These are phyloP conservation scores for Watsonalla cultraria DNA, from an alignment of 2,888 invertebrate species.

Conservation along the genomic window DNA sequence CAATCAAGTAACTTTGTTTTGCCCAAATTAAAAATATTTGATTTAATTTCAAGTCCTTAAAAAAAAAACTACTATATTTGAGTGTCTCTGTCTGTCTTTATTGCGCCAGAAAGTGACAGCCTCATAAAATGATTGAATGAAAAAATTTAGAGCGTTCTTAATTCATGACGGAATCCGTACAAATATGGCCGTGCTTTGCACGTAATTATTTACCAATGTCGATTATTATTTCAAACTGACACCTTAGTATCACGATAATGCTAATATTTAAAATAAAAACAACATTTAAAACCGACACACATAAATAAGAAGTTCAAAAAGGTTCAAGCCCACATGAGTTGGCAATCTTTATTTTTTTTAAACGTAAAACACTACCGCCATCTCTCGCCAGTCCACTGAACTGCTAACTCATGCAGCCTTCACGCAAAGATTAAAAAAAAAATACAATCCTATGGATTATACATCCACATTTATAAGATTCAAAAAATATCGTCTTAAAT, in stretches of 20 bases:
- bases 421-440: constrained; percentile 38
- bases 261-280: constrained; percentile 23
- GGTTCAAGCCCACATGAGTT: background rate
- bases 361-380: background rate
- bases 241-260: constrained; percentile 49
- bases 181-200: constrained; percentile 2
- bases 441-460: constrained; percentile 6
- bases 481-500: constrained; percentile 60
- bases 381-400: background rate
- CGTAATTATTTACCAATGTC: background rate
- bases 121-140: too few relatives aligned
- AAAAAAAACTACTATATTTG: too few relatives aligned
- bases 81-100: too few relatives aligned
- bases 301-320: constrained; percentile 17
- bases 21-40: too few relatives aligned
- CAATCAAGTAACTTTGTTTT: too few relatives aligned
- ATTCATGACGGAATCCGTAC: too few relatives aligned
- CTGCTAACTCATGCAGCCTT: constrained; percentile 27
- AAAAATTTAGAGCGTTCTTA: too few relatives aligned
- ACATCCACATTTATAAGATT: constrained; percentile 59
- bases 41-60: too few relatives aligned
- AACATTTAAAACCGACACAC: constrained; percentile 14
- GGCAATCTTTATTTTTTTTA: background rate
- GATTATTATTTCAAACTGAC: constrained; percentile 47
- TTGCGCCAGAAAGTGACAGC: too few relatives aligned